phyloP scores from a whole-genome alignment of 2,797 vertebrate species.

The Tokudaia tokunoshimensis region DNA sequence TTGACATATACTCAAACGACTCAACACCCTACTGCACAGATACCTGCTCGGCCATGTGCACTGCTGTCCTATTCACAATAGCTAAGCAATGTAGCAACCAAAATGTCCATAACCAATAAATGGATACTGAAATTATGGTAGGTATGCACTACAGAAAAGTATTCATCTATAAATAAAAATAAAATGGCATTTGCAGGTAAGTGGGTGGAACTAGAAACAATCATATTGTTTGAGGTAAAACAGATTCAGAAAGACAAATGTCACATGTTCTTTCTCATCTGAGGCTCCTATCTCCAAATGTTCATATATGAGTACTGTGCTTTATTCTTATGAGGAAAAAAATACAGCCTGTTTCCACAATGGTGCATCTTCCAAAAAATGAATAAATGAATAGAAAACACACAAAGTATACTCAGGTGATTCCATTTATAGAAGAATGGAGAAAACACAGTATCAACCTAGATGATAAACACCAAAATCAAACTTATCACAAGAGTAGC shows the following conservation, averaged over 20 bases:
- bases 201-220: background rate
- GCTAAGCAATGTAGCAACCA: background rate
- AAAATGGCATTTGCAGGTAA: background rate
- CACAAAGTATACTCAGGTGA: background rate
- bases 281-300: background rate
- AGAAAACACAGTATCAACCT: background rate
- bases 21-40: background rate
- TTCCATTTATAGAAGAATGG: background rate
- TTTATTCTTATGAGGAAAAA: constrained; percentile 3
- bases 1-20: background rate
- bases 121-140: background rate
- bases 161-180: background rate
- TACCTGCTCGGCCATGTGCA: too few species aligned
- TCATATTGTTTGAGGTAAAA: background rate
- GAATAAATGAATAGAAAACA: background rate
- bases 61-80: background rate
- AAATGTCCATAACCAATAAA: background rate
- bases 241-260: background rate
- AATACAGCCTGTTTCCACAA: background rate
- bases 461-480: background rate
- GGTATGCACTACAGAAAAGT: background rate
- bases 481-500: background rate
- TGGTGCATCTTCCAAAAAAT: background rate
- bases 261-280: background rate
- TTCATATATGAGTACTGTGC: too few species aligned